These are phyloP conservation scores for Gastracanthus pulcherrimus DNA, from an alignment of 2,888 invertebrate species.

Conservation along the genomic window DNA sequence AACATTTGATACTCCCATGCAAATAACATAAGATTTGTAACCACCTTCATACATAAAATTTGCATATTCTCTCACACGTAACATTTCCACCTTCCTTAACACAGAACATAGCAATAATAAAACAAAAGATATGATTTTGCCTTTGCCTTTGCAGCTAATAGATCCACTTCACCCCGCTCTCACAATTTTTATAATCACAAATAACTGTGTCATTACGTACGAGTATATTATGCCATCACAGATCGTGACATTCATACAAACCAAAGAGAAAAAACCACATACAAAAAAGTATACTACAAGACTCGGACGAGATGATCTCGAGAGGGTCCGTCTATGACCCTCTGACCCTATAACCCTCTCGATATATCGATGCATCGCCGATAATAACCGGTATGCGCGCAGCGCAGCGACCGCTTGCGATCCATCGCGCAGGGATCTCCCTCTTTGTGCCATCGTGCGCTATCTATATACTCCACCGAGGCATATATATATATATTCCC, in stretches of 20 bases:
- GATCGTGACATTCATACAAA: neutral
- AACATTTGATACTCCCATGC: too few species aligned
- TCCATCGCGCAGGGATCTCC: neutral
- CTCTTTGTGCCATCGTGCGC: neutral
- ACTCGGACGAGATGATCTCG: neutral
- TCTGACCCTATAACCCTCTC: slow-evolving; percentile 47
- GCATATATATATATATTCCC: neutral
- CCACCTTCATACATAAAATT: too few species aligned
- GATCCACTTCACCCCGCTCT: too few species aligned
- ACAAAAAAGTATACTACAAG: neutral
- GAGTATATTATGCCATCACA: neutral
- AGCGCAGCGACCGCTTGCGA: too few species aligned
- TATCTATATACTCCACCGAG: neutral
- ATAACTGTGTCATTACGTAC: neutral
- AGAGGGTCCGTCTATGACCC: slow-evolving; percentile 25
- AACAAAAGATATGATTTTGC: too few species aligned
- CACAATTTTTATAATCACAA: neutral
- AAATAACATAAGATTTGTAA: too few species aligned
- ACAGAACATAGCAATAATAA: too few species aligned
- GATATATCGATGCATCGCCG: slow-evolving; percentile 41
- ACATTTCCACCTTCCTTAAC: too few species aligned
- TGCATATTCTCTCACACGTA: too few species aligned
- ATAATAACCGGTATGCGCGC: slow-evolving; percentile 18
- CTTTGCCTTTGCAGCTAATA: too few species aligned
- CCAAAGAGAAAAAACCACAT: neutral